Base-by-base conservation (phyloP, 2,797 vertebrate species). In the Protosalanx chinensis region DNA sequence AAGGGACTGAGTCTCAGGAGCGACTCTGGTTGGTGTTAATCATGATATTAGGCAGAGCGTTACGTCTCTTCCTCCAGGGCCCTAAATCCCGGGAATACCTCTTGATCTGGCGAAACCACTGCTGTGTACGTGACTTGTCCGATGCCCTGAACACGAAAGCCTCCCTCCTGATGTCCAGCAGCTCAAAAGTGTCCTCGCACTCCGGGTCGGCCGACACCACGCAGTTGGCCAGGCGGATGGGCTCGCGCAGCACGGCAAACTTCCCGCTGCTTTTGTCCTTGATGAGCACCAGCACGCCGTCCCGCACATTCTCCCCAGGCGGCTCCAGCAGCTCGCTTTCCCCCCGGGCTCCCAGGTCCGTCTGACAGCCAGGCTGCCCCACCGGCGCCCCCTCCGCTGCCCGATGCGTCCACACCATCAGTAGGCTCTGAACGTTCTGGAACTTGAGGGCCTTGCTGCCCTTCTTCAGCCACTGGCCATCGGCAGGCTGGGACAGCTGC, bases 21-120 rank as follows among this genome's bases (percentile, higher is more conserved):
- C 94, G 87, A 68, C 70, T 89, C 87, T 94, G 93, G 74, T 86
- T 91, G 0, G 95, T 94, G 88, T 92, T 96, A 87, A 97, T 98
- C 96, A 98, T 98, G 88, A 97, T 97, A 82, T 97, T 98, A 72
- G 96, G 95, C 74, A 98, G 84, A 0, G 95, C 96, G 0, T 97
- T 97, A 37, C 95, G 94, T 51, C 95, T 89, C 80, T 94, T 96
- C 86, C 93, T 95, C 95, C 95, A 98, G 56, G 92, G 88, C 67
- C 95, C 96, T 84, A 97, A 80, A 82, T 95, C 93, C 18, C 90
- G 90, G 0, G 94, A 90, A 64, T 96, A 96, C 20, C 90, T 87
- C 80, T 94, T 89, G 69, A 98, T 91, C 85, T 96, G 94, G 62
- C 93, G 88, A 86, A 96, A 96, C 96, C 95, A 97, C 89, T 97